Conservation (phyloP, 2,113 vertebrate genomes). For the Phaethon lepturus region DNA sequence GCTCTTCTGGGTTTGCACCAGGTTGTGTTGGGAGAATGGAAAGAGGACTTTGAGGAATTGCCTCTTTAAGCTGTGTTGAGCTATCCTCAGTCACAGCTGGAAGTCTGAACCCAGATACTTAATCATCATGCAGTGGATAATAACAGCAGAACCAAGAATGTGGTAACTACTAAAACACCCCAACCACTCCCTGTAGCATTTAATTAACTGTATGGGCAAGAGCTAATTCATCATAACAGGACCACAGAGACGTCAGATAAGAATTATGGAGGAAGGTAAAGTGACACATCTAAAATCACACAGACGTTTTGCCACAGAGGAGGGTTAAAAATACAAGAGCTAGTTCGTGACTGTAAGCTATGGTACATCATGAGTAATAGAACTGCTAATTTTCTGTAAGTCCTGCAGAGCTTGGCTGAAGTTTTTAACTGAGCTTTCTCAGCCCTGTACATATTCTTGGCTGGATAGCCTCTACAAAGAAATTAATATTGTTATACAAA, state of each 20-base stretch:
- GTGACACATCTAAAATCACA: background rate
- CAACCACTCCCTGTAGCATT: background rate
- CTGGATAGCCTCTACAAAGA: background rate
- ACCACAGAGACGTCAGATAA: background rate
- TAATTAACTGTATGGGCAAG: background rate
- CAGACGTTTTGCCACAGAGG: background rate
- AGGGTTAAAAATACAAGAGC: background rate
- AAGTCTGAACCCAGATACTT: background rate
- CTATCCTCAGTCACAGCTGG: background rate
- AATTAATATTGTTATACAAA: constrained; percentile 6
- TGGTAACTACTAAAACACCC: background rate
- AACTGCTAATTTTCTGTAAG: background rate
- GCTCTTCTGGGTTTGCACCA: background rate
- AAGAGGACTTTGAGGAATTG: background rate
- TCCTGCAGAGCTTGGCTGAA: background rate
- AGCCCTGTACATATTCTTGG: background rate
- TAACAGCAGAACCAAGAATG: background rate
- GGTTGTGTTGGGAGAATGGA: fast-evolving
- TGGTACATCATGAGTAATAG: background rate
- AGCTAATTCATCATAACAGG: background rate
- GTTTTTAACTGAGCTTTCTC: background rate
- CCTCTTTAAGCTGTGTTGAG: background rate
- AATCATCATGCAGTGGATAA: background rate
- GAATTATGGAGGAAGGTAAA: background rate
- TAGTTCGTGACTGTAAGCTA: background rate